Conservation (phyloP, 2,113 vertebrate species). For the Clarias gariepinus region DNA sequence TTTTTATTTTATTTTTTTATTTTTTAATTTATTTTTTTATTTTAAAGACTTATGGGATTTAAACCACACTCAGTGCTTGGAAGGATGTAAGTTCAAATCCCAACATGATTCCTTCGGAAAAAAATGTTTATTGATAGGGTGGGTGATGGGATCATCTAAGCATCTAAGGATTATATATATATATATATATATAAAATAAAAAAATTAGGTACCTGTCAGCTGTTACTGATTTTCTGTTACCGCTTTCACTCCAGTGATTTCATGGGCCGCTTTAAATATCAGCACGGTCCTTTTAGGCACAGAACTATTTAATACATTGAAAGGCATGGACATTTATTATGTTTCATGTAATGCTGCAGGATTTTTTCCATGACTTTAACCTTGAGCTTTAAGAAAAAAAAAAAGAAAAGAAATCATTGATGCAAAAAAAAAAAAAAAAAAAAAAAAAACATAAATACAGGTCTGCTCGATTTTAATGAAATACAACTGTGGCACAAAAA, state of each 20-base stretch:
- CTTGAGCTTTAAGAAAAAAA: slow-evolving; percentile 36
- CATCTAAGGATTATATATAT: not conserved
- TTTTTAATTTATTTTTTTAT: not conserved
- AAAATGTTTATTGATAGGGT: no score
- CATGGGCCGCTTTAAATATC: not conserved
- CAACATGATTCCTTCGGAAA: not conserved
- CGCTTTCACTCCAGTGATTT: not conserved
- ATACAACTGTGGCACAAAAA: slow-evolving; percentile 28
- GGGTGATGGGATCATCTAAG: no score
- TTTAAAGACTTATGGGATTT: not conserved
- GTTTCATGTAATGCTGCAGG: not conserved
- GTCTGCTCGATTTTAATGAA: slow-evolving; percentile 26
- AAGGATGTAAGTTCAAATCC: not conserved
- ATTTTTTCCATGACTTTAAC: slow-evolving; percentile 43
- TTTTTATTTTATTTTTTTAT: not conserved
- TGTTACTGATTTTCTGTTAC: not conserved
- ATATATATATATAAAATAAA: no score
- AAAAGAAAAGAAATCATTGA: slow-evolving; percentile 13
- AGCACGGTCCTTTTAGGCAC: not conserved
- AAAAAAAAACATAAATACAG: slow-evolving; percentile 14
- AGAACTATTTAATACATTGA: not conserved
- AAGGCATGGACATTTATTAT: slow-evolving; percentile 11
- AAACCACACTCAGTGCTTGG: not conserved
- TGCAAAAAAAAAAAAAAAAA: not conserved
- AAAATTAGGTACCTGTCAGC: not conserved